Base-by-base conservation (phyloP, 2,797 vertebrate species). In the Liparis tanakae region DNA sequence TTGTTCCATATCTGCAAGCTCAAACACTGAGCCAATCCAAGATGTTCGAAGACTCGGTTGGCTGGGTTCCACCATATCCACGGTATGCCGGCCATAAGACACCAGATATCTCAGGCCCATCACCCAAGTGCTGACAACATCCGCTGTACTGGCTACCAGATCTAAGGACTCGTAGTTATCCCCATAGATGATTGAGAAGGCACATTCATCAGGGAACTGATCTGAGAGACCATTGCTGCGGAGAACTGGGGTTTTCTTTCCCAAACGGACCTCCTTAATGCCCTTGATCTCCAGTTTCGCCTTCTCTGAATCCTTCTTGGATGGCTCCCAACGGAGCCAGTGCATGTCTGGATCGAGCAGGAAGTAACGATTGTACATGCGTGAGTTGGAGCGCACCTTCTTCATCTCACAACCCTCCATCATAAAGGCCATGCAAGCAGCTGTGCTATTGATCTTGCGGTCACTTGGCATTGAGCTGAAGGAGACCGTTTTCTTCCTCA, bases 401-500 rank as follows among this genome's bases (percentile, higher is more conserved):
- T 97, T 97, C 95, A 97, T 96, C 90, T 97, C 96, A 1, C 96
- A 97, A 65, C 97, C 97, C 90, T 97, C 96, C 94, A 97, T 92
- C 97, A 98, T 98, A 82, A 97, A 96, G 78, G 96, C 95, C 93
- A 98, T 97, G 90, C 97, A 98, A 74, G 96, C 97, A 0, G 96
- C 96, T 0, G 97, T 96, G 92, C 96, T 98, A 93, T 94, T 97
- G 87, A 98, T 96, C 91, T 97, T 97, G 65, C 96, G 95, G 90
- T 97, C 96, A 0, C 87, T 96, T 44, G 96, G 96, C 96, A 97
- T 97, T 43, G 96, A 95, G 90, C 97, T 97, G 93, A 98, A 98
- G 55, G 97, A 97, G 64, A 98, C 97, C 0, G 96, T 97, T 91
- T 98, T 98, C 92, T 98, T 97, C 1, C 88, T 93, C 76, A 94